Base-by-base conservation (phyloP, 2,888 invertebrate species). In the Serripes groenlandicus region DNA sequence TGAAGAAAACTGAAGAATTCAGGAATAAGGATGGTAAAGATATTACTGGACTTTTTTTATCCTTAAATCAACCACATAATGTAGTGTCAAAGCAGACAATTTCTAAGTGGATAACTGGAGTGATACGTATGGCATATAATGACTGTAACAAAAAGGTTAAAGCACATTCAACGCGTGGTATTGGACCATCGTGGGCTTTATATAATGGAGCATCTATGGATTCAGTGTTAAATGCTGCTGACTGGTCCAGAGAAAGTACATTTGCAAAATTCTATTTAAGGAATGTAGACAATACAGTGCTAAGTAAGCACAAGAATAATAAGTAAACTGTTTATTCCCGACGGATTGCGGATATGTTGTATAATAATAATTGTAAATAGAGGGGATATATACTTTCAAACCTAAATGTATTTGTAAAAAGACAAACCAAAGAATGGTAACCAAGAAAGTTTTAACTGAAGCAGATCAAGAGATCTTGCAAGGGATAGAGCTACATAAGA, bases 1-100 rank as follows among this genome's bases (percentile, higher is more conserved):
- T 76, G 26, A 77, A 71, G 23, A 52, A 71, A 28, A 77, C 77
- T 23, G 71, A 71, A 32, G 26, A 4, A 3, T 71, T 70, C n/a
- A 60, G 77, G 56, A 1, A 26, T 26, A 49, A 70, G 1, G 26
- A 70, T 3, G 26, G 15, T 23, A 15, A 5, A 35, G 56, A 73
- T 70, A 30, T 52, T 18, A 23, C 28, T 11, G 30, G 21, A 37
- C 42, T 58, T 37, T 72, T 72, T 30, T 21, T 72, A 7, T 30
- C 72, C 26, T n/a, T 72, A 28, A 60, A 37, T 28, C 71, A n/a
- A n/a, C n/a, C 71, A n/a, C 54, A 71, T 56, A 11, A 23, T 21
- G 15, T 18, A 23, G 71, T 49, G 4, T 56, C 68, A 37, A 28
- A 21, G 23, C 68, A 42, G 35, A 66, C 26, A 3, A 26, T 66